Evolutionary conservation across 1,140 invertebrate species (phyloP).

Genomic region (Muscidifurax raptorellus): DNA sequence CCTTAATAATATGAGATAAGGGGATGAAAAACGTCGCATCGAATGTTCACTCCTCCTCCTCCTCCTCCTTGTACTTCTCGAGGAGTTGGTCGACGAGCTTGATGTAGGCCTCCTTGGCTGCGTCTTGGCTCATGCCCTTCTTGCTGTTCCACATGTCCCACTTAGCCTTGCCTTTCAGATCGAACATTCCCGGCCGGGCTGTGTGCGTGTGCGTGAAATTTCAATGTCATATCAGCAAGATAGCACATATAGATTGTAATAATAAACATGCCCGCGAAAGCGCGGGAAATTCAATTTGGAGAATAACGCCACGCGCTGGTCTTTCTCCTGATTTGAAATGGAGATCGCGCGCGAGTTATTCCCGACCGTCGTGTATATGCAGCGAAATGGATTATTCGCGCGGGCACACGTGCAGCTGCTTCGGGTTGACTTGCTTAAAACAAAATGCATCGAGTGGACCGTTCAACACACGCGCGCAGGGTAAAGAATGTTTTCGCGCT

Average conservation of each 20-base stretch:
- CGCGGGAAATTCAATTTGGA: not conserved
- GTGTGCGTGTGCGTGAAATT: constrained; percentile 36
- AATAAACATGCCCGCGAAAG: not conserved
- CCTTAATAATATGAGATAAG: no score
- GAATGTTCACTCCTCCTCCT: not conserved
- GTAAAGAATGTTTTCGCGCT: no score
- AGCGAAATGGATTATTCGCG: no score
- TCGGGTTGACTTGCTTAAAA: no score
- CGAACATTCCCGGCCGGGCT: constrained; percentile 81
- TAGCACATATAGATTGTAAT: not conserved
- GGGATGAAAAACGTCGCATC: no score
- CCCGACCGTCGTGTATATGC: no score
- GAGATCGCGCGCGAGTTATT: not conserved
- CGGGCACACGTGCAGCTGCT: no score
- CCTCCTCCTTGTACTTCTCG: constrained; percentile 60
- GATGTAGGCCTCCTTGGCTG: constrained; percentile 80
- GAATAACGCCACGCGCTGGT: not conserved
- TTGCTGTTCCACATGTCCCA: constrained; percentile 83
- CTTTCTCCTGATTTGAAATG: constrained; percentile 2
- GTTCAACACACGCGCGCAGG: no score
- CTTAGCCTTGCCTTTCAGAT: constrained; percentile 85
- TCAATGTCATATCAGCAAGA: not conserved
- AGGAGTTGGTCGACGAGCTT: constrained; percentile 59
- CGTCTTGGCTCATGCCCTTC: constrained; percentile 79
- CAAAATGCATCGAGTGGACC: no score